A percentile compares a stretch with the other conserved stretches of the same genome.
Conservation (phyloP, 1,140 invertebrate genomes). For the Drosophila athabasca region DNA sequence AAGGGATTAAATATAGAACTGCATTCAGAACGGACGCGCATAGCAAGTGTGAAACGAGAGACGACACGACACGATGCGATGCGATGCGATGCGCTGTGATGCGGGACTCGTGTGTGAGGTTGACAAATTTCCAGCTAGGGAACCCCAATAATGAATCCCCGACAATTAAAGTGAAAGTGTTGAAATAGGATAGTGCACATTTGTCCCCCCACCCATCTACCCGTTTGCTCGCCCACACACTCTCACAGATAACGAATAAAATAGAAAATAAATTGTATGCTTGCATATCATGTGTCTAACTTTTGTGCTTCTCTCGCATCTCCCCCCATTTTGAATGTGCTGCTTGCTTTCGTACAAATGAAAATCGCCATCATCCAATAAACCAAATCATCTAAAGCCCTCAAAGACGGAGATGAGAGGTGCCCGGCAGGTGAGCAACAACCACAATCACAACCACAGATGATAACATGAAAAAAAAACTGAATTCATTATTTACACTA, state of each 20-base stretch:
- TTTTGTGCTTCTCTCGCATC: constrained; percentile 67
- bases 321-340: constrained; percentile 59
- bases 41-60: constrained; percentile 10
- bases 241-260: constrained; percentile 4
- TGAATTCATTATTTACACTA: constrained; percentile 17
- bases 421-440: constrained; percentile 87
- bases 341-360: constrained; percentile 65
- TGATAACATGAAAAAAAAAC: constrained; percentile 33
- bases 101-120: background rate
- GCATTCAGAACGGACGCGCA: background rate
- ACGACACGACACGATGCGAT: background rate
- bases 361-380: constrained; percentile 22
- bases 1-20: constrained; percentile 32
- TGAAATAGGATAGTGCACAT: constrained; percentile 54
- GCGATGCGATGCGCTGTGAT: background rate
- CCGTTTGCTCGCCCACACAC: background rate
- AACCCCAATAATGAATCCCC: constrained; percentile 2
- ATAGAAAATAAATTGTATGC: constrained; percentile 36
- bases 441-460: constrained; percentile 45
- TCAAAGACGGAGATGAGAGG: constrained; percentile 87
- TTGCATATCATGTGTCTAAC: constrained; percentile 63
- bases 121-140: constrained; percentile 25
- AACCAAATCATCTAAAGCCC: constrained; percentile 84
- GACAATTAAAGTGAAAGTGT: constrained; percentile 62
- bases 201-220: background rate